phyloP scores from a whole-genome alignment of 1,140 invertebrate species.

The Saccostrea cuccullata region DNA sequence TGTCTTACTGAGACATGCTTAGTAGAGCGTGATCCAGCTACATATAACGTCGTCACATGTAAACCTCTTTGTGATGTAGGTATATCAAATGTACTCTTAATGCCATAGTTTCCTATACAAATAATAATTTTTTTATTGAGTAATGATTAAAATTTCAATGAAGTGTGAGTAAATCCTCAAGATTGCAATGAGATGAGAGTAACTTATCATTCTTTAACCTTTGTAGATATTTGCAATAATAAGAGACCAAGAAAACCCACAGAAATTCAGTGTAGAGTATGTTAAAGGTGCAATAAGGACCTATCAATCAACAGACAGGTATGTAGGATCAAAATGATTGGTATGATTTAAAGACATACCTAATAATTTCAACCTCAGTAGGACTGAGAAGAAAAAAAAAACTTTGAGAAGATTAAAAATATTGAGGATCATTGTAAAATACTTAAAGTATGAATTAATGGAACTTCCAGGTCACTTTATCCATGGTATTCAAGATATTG shows the following conservation, averaged over 20 bases:
- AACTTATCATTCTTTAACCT: background rate
- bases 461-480: too few species aligned
- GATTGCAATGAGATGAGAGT: background rate
- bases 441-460: too few species aligned
- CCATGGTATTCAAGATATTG: background rate
- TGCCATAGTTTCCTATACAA: background rate
- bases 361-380: too few species aligned
- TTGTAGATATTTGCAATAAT: conserved; percentile 89
- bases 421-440: too few species aligned
- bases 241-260: conserved; percentile 92
- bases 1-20: conserved; percentile 97
- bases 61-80: conserved; percentile 91
- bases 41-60: conserved; percentile 94
- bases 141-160: too few species aligned
- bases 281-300: conserved; percentile 92
- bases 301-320: conserved; percentile 92
- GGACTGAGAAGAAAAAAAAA: too few species aligned
- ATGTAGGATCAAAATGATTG: conserved; percentile 21
- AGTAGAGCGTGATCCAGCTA: conserved; percentile 96
- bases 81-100: conserved; percentile 14
- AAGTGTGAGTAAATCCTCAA: too few species aligned
- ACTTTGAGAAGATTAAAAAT: too few species aligned
- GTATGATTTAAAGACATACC: too few species aligned
- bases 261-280: conserved; percentile 96
- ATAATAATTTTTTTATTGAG: too few species aligned